These are phyloP conservation scores for Sphecodes monilicornis DNA, from an alignment of 2,888 invertebrate genomes.

Conservation along the genomic window DNA sequence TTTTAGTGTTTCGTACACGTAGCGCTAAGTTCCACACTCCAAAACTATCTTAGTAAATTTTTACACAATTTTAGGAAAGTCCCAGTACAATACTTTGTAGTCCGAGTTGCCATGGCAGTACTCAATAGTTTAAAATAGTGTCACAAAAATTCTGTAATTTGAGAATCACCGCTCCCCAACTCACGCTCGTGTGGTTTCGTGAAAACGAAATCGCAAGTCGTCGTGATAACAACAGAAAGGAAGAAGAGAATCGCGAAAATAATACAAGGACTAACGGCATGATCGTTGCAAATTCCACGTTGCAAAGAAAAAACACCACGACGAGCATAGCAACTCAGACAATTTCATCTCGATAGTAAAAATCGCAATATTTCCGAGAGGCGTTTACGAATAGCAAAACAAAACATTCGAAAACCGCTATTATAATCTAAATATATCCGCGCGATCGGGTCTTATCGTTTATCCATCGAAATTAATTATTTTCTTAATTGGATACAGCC, in stretches of 20 bases:
- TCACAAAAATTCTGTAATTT: too few relatives aligned
- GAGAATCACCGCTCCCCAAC: too few relatives aligned
- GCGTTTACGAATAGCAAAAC: background rate
- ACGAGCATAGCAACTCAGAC: too few relatives aligned
- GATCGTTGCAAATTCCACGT: background rate
- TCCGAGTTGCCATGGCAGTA: too few relatives aligned
- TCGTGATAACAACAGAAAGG: conserved; percentile 40
- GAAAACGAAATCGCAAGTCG: conserved; percentile 62
- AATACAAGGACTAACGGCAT: conserved; percentile 11
- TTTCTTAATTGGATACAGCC: background rate
- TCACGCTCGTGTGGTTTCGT: conserved; percentile 57
- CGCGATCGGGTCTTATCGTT: conserved; percentile 3
- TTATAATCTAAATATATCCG: background rate
- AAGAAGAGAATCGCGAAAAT: conserved; percentile 12
- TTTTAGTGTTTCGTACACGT: too few relatives aligned
- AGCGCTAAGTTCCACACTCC: too few relatives aligned
- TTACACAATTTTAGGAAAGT: too few relatives aligned
- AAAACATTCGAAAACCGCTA: background rate
- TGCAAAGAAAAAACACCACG: background rate
- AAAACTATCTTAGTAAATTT: too few relatives aligned
- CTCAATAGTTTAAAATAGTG: too few relatives aligned
- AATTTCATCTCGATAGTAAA: background rate
- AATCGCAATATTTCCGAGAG: background rate
- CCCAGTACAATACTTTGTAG: too few relatives aligned
- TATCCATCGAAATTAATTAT: background rate